phyloP scores from a whole-genome alignment of 92 coral and sea anemone species.

The Muricea muricata region DNA sequence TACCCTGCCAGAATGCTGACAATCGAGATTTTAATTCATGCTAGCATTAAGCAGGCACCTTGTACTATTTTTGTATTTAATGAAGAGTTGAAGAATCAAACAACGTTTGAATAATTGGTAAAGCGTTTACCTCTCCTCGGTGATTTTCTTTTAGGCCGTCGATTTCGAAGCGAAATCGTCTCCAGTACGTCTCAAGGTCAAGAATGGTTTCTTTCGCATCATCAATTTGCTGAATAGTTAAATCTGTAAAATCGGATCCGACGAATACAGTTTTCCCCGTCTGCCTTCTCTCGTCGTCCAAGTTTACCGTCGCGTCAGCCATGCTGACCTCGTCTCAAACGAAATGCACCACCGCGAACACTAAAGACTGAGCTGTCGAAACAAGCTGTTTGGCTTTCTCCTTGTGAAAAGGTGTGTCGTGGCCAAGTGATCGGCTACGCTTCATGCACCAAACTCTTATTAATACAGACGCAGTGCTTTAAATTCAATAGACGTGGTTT shows the following conservation, averaged over 20 bases:
- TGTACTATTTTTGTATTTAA: neutral
- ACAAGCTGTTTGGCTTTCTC: constrained; percentile 2
- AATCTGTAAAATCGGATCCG: constrained; percentile 69
- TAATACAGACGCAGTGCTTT: constrained; percentile 13
- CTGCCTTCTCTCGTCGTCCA: constrained; percentile 37
- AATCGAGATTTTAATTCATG: too few species aligned
- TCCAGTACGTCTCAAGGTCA: constrained; percentile 91
- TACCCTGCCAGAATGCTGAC: too few species aligned
- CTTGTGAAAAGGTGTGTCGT: constrained; percentile 28
- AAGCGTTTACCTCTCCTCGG: constrained; percentile 80
- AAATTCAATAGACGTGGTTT: neutral
- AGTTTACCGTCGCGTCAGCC: constrained; percentile 33
- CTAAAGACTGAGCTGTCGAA: neutral
- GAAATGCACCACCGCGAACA: neutral
- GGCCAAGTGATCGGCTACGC: constrained; percentile 36
- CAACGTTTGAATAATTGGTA: neutral
- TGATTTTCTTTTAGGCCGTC: constrained; percentile 91
- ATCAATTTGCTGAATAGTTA: constrained; percentile 84
- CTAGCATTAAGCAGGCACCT: neutral
- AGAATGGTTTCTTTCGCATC: constrained; percentile 93
- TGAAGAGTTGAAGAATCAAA: neutral
- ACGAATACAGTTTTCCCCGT: constrained; percentile 37
- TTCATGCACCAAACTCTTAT: constrained; percentile 11
- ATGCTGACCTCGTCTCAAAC: neutral
- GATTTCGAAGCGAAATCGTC: constrained; percentile 86